Percentiles rank a stretch among this genome's conserved stretches.
phyloP scores from a whole-genome alignment of 2,797 vertebrate species.

The Natrix natrix region DNA sequence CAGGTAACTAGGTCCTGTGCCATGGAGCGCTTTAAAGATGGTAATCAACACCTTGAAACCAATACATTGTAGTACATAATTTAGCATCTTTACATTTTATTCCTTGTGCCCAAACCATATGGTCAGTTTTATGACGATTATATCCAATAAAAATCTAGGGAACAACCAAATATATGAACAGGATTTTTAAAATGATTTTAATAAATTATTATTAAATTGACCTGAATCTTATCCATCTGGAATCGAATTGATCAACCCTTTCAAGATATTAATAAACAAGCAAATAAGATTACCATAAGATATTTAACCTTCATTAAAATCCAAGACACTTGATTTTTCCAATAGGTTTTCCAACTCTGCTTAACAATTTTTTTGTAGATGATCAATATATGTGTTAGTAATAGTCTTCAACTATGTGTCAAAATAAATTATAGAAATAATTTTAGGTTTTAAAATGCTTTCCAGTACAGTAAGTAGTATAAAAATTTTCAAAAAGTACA shows the following conservation, averaged over 20 bases:
- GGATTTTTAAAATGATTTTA: not conserved
- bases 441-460: not conserved
- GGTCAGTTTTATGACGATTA: not conserved
- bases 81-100: not conserved
- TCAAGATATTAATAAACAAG: too few relatives aligned
- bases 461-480: not conserved
- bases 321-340: not conserved
- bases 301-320: not conserved
- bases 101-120: not conserved
- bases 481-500: not conserved
- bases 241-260: too few relatives aligned
- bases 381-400: not conserved
- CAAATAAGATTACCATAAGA: too few relatives aligned
- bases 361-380: not conserved
- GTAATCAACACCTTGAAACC: too few relatives aligned
- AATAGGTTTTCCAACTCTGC: not conserved
- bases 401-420: not conserved
- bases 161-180: not conserved
- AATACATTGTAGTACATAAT: not conserved
- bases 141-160: not conserved
- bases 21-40: too few relatives aligned
- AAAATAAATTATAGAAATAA: not conserved
- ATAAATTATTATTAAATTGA: too few relatives aligned
- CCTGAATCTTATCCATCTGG: too few relatives aligned
- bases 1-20: too few relatives aligned